Evolutionary conservation across 2,113 vertebrate species (phyloP).

Genomic region (Gila orcuttii): DNA sequence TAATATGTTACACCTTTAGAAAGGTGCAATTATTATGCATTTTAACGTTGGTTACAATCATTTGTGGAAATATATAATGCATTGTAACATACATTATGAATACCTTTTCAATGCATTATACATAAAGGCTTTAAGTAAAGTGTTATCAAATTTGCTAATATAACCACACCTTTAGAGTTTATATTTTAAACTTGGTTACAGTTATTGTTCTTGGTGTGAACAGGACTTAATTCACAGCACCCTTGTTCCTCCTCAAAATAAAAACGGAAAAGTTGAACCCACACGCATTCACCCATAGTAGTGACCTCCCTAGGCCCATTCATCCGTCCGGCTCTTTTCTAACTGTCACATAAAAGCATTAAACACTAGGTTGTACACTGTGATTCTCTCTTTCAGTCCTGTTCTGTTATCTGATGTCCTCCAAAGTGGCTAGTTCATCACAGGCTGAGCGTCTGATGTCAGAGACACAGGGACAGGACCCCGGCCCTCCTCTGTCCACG

Average conservation of each 20-base stretch:
- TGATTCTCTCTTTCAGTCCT: slow-evolving; percentile 10
- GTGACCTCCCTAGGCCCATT: neutral
- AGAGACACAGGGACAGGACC: slow-evolving; percentile 9
- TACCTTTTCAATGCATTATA: no score
- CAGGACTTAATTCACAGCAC: neutral
- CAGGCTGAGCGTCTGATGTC: neutral
- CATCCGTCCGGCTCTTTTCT: slow-evolving; percentile 10
- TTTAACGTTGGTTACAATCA: no score
- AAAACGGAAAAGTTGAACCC: neutral
- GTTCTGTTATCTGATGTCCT: slow-evolving; percentile 44
- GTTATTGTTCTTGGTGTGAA: neutral
- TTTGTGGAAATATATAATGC: no score
- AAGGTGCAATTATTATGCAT: no score
- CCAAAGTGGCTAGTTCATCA: slow-evolving; percentile 41
- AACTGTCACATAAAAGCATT: neutral
- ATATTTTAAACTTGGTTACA: neutral
- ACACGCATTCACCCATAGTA: slow-evolving; percentile 5
- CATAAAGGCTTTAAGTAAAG: no score
- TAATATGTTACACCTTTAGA: no score
- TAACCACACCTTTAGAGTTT: neutral
- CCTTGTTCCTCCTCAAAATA: neutral
- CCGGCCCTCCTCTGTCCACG: slow-evolving; percentile 7
- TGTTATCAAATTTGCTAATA: no score
- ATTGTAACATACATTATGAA: no score
- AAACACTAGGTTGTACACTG: slow-evolving; percentile 4